Evolutionary conservation across 1,140 invertebrate species (phyloP).

Genomic region (Brachionus rotundiformis): DNA sequence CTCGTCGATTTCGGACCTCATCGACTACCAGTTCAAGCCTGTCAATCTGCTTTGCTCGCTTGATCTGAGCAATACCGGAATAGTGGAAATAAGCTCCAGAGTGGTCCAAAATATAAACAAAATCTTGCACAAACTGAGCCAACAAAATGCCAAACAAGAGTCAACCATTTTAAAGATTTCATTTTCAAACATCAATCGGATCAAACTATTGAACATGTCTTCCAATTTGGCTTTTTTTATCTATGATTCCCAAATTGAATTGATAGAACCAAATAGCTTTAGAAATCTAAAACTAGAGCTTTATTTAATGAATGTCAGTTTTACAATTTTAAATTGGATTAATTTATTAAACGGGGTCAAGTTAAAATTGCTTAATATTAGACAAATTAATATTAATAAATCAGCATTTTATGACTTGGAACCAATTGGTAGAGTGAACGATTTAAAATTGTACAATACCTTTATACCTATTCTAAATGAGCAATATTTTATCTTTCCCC

Average conservation of each 20-base stretch:
- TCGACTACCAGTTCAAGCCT: not conserved
- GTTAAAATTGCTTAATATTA: conserved; percentile 42
- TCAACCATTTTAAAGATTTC: conserved; percentile 14
- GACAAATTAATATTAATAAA: not conserved
- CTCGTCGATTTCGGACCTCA: not conserved
- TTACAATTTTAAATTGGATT: conserved; percentile 12
- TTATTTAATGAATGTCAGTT: not conserved
- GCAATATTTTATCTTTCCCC: not conserved
- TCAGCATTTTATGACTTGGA: not conserved
- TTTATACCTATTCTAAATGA: conserved; percentile 15
- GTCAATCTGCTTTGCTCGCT: not conserved
- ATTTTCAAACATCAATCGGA: not conserved
- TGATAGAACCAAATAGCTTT: not conserved
- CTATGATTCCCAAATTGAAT: not conserved
- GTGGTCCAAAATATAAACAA: not conserved
- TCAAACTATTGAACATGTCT: not conserved
- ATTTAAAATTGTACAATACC: conserved; percentile 8
- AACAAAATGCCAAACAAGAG: not conserved
- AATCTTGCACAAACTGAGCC: not conserved
- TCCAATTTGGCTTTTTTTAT: conserved; percentile 9
- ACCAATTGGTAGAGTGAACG: not conserved
- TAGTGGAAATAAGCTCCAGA: not conserved
- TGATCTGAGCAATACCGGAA: not conserved
- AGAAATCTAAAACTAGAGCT: not conserved
- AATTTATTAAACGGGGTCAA: not conserved